A percentile compares a stretch with the other conserved stretches of the same genome.
These are phyloP conservation scores for Fopius arisanus DNA, from an alignment of 1,140 invertebrate genomes.

Conservation along the genomic window DNA sequence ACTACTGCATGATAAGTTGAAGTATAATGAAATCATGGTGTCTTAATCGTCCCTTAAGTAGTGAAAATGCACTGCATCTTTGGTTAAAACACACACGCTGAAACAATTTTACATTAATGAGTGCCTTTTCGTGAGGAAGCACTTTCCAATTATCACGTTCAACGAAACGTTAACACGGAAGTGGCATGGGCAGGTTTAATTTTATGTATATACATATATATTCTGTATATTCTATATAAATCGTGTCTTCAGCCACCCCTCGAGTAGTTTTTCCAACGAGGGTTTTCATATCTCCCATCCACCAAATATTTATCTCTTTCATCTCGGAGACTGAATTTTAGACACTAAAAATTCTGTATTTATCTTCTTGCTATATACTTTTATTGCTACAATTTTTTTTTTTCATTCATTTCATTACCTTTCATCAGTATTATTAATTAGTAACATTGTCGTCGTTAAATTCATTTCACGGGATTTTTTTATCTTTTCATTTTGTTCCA, in stretches of 20 bases:
- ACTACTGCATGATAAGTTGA: not conserved
- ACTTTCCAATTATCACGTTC: conserved; percentile 32
- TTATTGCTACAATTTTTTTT: conserved; percentile 1
- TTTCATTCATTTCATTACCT: conserved; percentile 19
- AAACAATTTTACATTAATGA: conserved; percentile 30
- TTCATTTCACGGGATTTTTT: conserved; percentile 6
- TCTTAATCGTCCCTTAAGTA: not conserved
- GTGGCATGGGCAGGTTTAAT: conserved; percentile 36
- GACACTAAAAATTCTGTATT: not conserved
- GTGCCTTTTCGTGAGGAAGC: conserved; percentile 21
- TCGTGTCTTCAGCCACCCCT: conserved; percentile 31
- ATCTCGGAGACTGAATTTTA: not conserved
- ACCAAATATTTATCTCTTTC: not conserved
- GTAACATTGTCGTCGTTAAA: conserved; percentile 12
- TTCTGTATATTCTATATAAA: conserved; percentile 22
- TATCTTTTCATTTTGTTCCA: conserved; percentile 44
- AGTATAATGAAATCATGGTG: not conserved
- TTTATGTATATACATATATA: conserved; percentile 33
- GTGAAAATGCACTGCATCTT: conserved; percentile 12
- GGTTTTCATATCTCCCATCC: conserved; percentile 3
- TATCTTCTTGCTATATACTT: not conserved
- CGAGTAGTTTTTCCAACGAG: conserved; percentile 14
- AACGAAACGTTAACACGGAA: conserved; percentile 41
- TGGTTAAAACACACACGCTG: conserved; percentile 20
- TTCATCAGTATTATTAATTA: conserved; percentile 4